A percentile compares a stretch with the other conserved stretches of the same genome.
Conservation (phyloP, 2,797 vertebrate species). For the Karalla daura region DNA sequence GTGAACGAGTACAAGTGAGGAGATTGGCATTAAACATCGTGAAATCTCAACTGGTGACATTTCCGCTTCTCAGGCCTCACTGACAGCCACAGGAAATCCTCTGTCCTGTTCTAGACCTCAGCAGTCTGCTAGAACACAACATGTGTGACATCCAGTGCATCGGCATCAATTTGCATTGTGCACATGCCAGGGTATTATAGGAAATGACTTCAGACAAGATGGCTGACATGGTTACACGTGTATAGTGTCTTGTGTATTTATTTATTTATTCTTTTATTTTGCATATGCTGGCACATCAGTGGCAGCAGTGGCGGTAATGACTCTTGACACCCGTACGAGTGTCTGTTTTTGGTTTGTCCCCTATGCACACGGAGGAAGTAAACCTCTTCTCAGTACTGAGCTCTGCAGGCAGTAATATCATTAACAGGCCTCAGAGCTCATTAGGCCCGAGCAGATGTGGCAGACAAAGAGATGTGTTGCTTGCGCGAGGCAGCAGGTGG, state of each 20-base stretch:
- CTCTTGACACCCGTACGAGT: slow-evolving; percentile 53
- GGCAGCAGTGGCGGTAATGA: slow-evolving; percentile 49
- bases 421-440: slow-evolving; percentile 72
- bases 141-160: background rate
- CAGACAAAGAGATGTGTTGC: slow-evolving; percentile 59
- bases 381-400: slow-evolving; percentile 39
- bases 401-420: slow-evolving; percentile 65
- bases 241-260: slow-evolving; percentile 1
- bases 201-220: slow-evolving; percentile 43
- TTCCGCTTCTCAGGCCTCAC: slow-evolving; percentile 29
- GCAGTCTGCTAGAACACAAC: slow-evolving; percentile 3
- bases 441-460: slow-evolving; percentile 73
- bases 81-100: slow-evolving; percentile 56
- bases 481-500: slow-evolving; percentile 58
- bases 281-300: slow-evolving; percentile 37
- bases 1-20: slow-evolving; percentile 2
- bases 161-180: slow-evolving; percentile 23
- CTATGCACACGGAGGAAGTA: slow-evolving; percentile 37
- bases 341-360: slow-evolving; percentile 55
- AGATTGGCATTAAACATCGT: slow-evolving; percentile 27
- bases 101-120: slow-evolving; percentile 35
- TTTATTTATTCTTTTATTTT: background rate
- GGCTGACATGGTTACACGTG: slow-evolving; percentile 46
- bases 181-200: slow-evolving; percentile 26
- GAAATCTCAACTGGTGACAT: slow-evolving; percentile 42